Evolutionary conservation across 2,797 vertebrate species (phyloP).

Genomic region (Meriones psammophilus): DNA sequence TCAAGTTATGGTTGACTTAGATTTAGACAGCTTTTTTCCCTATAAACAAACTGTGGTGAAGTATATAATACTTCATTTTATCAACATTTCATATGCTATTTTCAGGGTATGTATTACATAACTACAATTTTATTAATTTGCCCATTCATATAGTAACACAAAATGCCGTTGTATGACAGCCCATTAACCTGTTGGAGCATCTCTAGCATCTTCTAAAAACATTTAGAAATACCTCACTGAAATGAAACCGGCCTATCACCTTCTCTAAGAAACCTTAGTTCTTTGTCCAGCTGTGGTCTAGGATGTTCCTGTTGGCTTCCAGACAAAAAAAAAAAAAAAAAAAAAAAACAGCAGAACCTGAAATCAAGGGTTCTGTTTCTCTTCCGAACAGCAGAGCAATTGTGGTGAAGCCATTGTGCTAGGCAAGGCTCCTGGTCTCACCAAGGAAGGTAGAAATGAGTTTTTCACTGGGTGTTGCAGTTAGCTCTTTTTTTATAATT

Average conservation of each 20-base stretch:
- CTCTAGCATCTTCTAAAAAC: neutral
- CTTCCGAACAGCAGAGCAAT: no score
- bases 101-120: neutral
- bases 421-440: no score
- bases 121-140: conserved; percentile 14
- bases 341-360: no score
- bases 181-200: neutral
- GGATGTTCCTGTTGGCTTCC: no score
- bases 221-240: neutral
- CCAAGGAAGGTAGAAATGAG: no score
- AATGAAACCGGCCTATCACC: neutral
- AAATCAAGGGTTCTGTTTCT: no score
- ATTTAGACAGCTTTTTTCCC: neutral
- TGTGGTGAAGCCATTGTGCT: no score
- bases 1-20: neutral
- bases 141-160: neutral
- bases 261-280: neutral
- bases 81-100: conserved; percentile 3
- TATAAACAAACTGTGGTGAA: neutral
- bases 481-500: no score
- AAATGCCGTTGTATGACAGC: neutral
- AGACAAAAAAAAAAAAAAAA: no score
- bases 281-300: no score
- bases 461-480: no score
- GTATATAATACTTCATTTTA: neutral